Evolutionary conservation across 35 echinoderm and acorn worm genomes (phyloP), one percentile per base, ranked within the genome.

Genomic region (Apostichopus parvimensis): DNA sequence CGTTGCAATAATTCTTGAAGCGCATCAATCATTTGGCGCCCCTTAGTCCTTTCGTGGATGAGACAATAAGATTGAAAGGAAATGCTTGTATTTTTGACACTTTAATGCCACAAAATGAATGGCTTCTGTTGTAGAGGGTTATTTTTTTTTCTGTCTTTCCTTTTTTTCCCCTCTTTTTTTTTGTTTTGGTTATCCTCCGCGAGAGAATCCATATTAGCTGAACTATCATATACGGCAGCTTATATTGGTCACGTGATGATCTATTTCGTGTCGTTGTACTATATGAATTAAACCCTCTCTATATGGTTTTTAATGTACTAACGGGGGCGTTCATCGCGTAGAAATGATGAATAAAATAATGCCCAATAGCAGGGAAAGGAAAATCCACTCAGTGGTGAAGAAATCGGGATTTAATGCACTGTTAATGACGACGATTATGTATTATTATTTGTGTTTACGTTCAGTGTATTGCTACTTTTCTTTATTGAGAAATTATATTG

Each of bases 21-120:
- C 52, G 79, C 55, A 82, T 82, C 79, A 82, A 82, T 82, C 79
- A 82, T 56, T 82, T 82, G 79, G 79, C 79, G 79, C 79, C 79
- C 79, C 55, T 82, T 82, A 82, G 79, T 82, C 79, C 55, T 82
- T 82, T 8, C 25, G 34, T 82, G 79, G 54, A 25, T 17, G 79
- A 82, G 79, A 55, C 79, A 15, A 82, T 6, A 54, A 82, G 79
- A 82, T 82, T 82, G 79, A 82, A 8, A 55, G 55, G 79, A 82
- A 82, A 54, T 17, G 79, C 25, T 82, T 82, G 79, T n/a, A 53
- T 55, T 82, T 82, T 82, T 45, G 79, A 82, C 79, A 82, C 52
- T 82, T 45, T 55, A 82, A 82, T 82, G 52, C 53, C 55, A 56
- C 25, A 56, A 82, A 82, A 82, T 82, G 79, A 82, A 56, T 82